These are phyloP conservation scores for Hyperoplus lanceolatus DNA, from an alignment of 2,797 vertebrate species.

Conservation along the genomic window DNA sequence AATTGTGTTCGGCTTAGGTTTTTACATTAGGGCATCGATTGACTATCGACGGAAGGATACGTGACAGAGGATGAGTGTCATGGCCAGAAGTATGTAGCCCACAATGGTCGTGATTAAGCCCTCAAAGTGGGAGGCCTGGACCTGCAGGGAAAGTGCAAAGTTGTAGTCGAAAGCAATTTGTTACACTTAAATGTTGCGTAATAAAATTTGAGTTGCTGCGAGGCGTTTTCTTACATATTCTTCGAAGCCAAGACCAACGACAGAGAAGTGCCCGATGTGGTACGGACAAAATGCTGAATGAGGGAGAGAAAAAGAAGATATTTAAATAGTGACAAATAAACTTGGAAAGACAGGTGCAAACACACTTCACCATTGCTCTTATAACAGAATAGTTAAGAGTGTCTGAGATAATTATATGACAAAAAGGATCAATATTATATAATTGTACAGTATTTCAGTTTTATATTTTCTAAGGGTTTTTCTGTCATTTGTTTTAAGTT, in stretches of 20 bases:
- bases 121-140: conserved; percentile 98
- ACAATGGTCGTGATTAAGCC: conserved; percentile 98
- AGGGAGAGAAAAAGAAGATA: not conserved
- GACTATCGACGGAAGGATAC: conserved; percentile 90
- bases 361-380: not conserved
- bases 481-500: not conserved
- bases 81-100: conserved; percentile 95
- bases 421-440: not conserved
- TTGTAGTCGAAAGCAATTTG: not conserved
- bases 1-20: not conserved
- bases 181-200: not conserved
- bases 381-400: not conserved
- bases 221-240: conserved; percentile 92
- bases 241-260: conserved; percentile 97
- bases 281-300: conserved; percentile 97
- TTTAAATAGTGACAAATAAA: not conserved
- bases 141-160: conserved; percentile 74
- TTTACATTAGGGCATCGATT: not conserved
- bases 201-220: not conserved
- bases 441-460: not conserved
- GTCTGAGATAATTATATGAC: not conserved
- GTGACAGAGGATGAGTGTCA: conserved; percentile 97
- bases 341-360: not conserved
- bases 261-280: conserved; percentile 98
- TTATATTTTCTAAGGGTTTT: not conserved